Evolutionary conservation across 2,797 vertebrate species (phyloP).

Genomic region (Natrix natrix): DNA sequence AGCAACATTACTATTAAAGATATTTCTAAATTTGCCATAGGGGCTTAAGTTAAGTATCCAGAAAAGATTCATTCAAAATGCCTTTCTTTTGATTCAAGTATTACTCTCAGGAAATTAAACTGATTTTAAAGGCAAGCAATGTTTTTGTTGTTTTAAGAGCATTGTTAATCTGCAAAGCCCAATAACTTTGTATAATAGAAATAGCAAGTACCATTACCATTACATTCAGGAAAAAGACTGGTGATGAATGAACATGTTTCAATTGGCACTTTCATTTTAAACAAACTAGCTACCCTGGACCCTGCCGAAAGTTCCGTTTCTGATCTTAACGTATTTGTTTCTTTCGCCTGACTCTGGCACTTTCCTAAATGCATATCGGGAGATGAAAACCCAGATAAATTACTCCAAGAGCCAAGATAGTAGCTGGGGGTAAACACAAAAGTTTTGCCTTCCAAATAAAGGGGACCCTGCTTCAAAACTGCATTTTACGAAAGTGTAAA

Average conservation of each 20-base stretch:
- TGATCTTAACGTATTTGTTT: not conserved
- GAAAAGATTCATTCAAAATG: not conserved
- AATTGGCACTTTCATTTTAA: not conserved
- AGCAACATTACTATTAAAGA: not conserved
- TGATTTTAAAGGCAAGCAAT: not conserved
- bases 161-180: not conserved
- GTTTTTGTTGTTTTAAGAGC: conserved; percentile 19
- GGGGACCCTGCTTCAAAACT: not conserved
- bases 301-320: not conserved
- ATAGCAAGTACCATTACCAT: not conserved
- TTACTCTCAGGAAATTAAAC: not conserved
- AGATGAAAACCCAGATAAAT: not conserved
- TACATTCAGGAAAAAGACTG: not conserved
- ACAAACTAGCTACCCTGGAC: not conserved
- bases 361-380: not conserved
- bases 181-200: conserved; percentile 12
- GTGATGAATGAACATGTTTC: not conserved
- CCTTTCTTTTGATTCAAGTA: not conserved
- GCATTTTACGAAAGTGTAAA: not conserved
- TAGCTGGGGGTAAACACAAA: not conserved
- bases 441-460: not conserved
- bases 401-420: not conserved
- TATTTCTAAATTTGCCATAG: not conserved
- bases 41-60: not conserved
- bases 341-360: not conserved